Percentiles rank a stretch among this genome's conserved stretches.
Evolutionary conservation across 53 echinoderm and acorn worm genomes (phyloP).

Genomic region (Stichopus horrens): DNA sequence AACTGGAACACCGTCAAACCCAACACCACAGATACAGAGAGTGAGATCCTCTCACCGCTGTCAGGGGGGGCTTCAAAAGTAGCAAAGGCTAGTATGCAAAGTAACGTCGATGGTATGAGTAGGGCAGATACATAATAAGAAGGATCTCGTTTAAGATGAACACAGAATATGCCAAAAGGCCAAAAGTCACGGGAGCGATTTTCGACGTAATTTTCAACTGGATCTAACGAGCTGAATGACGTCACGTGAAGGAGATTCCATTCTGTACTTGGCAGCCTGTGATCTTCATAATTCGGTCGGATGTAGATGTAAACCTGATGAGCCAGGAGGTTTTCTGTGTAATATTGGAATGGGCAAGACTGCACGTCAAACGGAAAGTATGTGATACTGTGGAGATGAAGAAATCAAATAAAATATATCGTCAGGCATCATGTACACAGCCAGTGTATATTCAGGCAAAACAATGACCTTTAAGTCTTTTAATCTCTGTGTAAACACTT

Average conservation of each 20-base stretch:
- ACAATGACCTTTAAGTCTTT: no score
- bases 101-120: slow-evolving; percentile 8
- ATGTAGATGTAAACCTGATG: neutral
- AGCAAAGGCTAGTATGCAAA: slow-evolving; percentile 4
- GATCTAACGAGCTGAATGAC: neutral
- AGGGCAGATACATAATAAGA: neutral
- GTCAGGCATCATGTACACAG: no score
- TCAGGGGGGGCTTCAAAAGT: slow-evolving; percentile 23
- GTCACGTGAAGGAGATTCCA: slow-evolving; percentile 19
- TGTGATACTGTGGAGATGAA: neutral
- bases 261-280: neutral
- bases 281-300: no score
- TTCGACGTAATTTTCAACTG: neutral
- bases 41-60: slow-evolving; percentile 21
- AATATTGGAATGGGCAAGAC: neutral
- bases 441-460: no score
- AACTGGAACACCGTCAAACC: slow-evolving; percentile 33
- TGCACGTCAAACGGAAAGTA: slow-evolving; percentile 32
- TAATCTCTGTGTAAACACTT: no score
- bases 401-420: neutral
- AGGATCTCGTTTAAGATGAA: neutral
- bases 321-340: neutral
- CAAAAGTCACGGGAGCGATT: neutral
- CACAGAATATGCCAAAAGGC: neutral
- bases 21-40: slow-evolving; percentile 15